A percentile compares a stretch with the other conserved stretches of the same genome.
phyloP scores from a whole-genome alignment of 2,888 invertebrate species.

The Metacarcinus magister region DNA sequence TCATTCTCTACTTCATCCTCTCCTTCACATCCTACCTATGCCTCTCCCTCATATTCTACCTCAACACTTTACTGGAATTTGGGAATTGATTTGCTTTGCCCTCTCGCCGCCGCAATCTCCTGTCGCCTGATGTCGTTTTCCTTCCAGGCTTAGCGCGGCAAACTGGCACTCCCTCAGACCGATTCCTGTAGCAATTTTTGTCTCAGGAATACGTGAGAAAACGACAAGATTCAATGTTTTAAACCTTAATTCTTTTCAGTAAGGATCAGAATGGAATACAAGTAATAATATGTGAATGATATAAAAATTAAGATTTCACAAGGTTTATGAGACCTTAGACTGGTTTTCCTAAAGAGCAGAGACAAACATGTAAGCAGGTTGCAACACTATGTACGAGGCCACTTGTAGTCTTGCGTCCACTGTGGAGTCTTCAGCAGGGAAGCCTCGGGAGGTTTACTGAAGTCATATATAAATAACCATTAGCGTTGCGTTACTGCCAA shows the following conservation, averaged over 20 bases:
- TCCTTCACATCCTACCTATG: neutral
- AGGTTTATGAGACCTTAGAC: neutral
- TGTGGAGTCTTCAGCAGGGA: neutral
- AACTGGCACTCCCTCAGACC: neutral
- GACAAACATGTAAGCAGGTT: neutral
- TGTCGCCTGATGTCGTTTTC: neutral
- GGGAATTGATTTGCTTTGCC: constrained; percentile 4
- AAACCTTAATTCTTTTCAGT: neutral
- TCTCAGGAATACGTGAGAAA: neutral
- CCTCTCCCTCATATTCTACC: neutral
- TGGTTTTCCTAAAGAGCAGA: neutral
- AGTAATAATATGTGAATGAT: neutral
- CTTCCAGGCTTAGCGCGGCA: neutral
- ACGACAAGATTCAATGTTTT: neutral
- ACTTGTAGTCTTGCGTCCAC: neutral
- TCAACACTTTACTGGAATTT: neutral
- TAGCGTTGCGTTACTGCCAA: neutral
- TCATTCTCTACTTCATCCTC: neutral
- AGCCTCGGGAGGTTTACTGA: neutral
- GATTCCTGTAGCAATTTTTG: neutral
- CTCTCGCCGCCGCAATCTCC: constrained; percentile 10
- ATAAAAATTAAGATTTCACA: neutral
- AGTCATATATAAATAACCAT: neutral
- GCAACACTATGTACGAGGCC: neutral
- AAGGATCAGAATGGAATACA: neutral